Evolutionary conservation across 2,888 invertebrate species (phyloP).

Genomic region (Brachylomia viminalis): DNA sequence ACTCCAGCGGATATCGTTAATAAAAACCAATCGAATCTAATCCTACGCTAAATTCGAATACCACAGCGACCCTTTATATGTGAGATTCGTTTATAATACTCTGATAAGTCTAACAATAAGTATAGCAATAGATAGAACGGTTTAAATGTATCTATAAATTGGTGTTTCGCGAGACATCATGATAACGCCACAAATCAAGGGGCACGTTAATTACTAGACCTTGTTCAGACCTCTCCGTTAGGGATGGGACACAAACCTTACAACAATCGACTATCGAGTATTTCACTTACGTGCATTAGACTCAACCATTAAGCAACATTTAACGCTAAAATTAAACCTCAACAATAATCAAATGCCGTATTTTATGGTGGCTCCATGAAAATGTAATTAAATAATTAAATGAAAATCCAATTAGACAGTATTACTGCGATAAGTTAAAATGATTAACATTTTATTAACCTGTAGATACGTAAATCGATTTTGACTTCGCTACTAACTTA

Average conservation of each 20-base stretch:
- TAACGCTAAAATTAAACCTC: slow-evolving; percentile 9
- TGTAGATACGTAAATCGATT: not conserved
- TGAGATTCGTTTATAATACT: slow-evolving; percentile 59
- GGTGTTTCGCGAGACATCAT: slow-evolving; percentile 75
- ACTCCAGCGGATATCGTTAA: slow-evolving; percentile 28
- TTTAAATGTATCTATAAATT: slow-evolving; percentile 80
- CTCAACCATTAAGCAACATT: slow-evolving; percentile 7
- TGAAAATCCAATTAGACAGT: not conserved
- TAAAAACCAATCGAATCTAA: slow-evolving; percentile 43
- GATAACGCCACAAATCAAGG: slow-evolving; percentile 85
- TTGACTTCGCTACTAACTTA: not conserved
- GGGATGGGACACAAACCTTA: slow-evolving; percentile 55
- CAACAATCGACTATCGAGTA: slow-evolving; percentile 28
- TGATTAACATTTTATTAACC: slow-evolving; percentile 2
- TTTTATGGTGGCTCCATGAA: slow-evolving; percentile 10
- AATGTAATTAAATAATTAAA: not conserved
- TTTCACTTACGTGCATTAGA: not conserved
- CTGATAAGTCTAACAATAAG: slow-evolving; percentile 65
- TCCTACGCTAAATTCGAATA: slow-evolving; percentile 26
- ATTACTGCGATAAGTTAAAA: not conserved
- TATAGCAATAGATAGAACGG: slow-evolving; percentile 65
- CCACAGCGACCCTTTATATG: slow-evolving; percentile 21
- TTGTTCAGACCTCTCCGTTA: slow-evolving; percentile 62
- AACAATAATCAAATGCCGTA: not conserved
- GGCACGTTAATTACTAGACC: slow-evolving; percentile 79